Conservation (phyloP, 2,888 invertebrate genomes). For the Argynnis bischoffii region DNA sequence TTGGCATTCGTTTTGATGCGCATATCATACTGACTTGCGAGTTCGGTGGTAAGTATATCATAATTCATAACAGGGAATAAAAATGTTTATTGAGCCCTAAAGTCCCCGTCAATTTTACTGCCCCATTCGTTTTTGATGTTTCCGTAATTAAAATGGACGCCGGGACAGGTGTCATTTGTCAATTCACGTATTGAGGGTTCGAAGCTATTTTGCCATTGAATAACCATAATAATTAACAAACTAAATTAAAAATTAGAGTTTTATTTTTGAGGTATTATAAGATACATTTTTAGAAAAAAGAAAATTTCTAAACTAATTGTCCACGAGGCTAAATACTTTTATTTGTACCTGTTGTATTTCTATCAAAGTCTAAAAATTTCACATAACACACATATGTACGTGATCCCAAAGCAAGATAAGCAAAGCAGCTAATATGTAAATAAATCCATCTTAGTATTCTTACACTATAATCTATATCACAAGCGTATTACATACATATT, state of each 20-base stretch:
- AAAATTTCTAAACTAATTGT: too few species aligned
- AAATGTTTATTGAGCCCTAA: conserved; percentile 61
- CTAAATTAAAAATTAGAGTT: conserved; percentile 5
- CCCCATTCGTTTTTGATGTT: conserved; percentile 51
- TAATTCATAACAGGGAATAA: conserved; percentile 50
- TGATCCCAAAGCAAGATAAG: too few species aligned
- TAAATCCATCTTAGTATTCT: too few species aligned
- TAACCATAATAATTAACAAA: conserved; percentile 24
- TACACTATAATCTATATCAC: too few species aligned
- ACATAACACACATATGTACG: too few species aligned
- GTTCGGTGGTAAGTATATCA: conserved; percentile 24
- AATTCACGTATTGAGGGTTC: conserved; percentile 37
- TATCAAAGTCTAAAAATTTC: too few species aligned
- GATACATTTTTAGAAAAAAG: too few species aligned
- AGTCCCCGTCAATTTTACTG: conserved; percentile 51
- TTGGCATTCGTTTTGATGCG: conserved; percentile 13
- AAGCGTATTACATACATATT: neutral
- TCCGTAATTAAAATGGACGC: conserved; percentile 71
- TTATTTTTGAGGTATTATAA: too few species aligned
- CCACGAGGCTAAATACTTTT: too few species aligned
- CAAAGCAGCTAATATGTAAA: too few species aligned
- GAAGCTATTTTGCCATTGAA: conserved; percentile 17
- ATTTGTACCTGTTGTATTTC: too few species aligned
- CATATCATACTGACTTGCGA: conserved; percentile 24
- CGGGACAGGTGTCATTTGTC: conserved; percentile 48